Percentiles rank a stretch among this genome's conserved stretches.
phyloP scores from a whole-genome alignment of 1,140 invertebrate species.

The Drosophila dunni region DNA sequence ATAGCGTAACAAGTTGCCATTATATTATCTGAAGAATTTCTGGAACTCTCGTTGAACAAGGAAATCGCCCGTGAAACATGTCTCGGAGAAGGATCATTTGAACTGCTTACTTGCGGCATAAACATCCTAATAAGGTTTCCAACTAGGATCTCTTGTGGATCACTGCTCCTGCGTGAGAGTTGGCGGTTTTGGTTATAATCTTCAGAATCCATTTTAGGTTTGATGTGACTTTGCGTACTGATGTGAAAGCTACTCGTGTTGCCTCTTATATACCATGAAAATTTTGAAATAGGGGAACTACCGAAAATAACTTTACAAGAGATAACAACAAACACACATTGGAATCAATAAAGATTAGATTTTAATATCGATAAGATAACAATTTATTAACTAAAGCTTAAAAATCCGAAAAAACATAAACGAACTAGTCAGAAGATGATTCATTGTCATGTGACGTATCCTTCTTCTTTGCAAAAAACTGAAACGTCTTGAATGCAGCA shows the following conservation, averaged over 20 bases:
- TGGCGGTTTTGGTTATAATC: too few relatives aligned
- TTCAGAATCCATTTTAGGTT: too few relatives aligned
- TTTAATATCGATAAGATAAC: background rate
- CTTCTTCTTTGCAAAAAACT: constrained; percentile 65
- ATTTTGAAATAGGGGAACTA: too few relatives aligned
- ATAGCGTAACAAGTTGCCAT: background rate
- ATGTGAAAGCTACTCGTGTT: too few relatives aligned
- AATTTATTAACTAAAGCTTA: constrained; percentile 3
- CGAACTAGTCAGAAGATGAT: constrained; percentile 47
- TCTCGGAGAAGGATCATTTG: background rate
- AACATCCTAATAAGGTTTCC: too few relatives aligned
- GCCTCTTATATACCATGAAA: too few relatives aligned
- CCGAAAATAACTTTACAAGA: too few relatives aligned
- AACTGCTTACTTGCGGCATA: too few relatives aligned
- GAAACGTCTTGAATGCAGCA: constrained; percentile 64
- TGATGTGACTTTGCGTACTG: too few relatives aligned
- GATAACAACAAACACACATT: background rate
- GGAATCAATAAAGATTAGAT: background rate
- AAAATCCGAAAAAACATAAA: constrained; percentile 18
- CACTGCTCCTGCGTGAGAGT: too few relatives aligned
- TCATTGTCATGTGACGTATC: constrained; percentile 22
- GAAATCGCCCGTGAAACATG: background rate
- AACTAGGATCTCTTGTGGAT: too few relatives aligned
- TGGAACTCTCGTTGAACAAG: background rate
- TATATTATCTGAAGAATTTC: constrained; percentile 3